phyloP scores from a whole-genome alignment of 2,797 vertebrate species.

The Anomalospiza imberbis region DNA sequence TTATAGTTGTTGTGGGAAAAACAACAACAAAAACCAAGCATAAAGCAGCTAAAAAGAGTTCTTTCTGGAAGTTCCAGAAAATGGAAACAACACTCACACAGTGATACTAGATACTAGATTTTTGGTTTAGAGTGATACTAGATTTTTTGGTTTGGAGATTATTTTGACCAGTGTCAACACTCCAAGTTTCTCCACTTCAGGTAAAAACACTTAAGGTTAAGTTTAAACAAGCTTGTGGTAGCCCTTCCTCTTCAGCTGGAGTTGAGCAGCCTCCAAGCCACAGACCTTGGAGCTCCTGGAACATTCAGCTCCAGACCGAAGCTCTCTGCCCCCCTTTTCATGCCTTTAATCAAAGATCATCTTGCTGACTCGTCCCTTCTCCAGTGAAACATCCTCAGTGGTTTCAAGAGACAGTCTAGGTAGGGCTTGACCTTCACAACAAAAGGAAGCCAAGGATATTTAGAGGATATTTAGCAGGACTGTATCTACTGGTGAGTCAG shows the following conservation, averaged over 20 bases:
- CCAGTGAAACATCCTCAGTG: accelerated
- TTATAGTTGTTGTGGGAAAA: neutral
- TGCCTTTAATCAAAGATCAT: neutral
- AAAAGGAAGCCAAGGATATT: neutral
- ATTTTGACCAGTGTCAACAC: neutral
- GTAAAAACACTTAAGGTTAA: neutral
- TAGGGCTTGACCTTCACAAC: neutral
- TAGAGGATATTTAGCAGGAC: neutral
- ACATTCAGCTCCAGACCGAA: neutral
- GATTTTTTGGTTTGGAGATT: neutral
- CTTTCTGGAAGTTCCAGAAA: neutral
- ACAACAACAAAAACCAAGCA: neutral
- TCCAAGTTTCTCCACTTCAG: neutral
- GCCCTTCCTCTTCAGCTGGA: neutral
- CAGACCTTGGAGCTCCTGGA: neutral
- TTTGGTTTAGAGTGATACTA: accelerated
- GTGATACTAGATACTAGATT: accelerated
- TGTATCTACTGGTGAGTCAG: neutral
- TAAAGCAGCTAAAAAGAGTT: neutral
- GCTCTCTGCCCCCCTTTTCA: neutral
- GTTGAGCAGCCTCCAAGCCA: neutral
- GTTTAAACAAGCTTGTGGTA: neutral
- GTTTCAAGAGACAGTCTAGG: neutral
- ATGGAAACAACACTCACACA: accelerated
- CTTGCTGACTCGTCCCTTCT: neutral